Conservation (phyloP, 2,797 vertebrate species). For the Xenopus petersii region DNA sequence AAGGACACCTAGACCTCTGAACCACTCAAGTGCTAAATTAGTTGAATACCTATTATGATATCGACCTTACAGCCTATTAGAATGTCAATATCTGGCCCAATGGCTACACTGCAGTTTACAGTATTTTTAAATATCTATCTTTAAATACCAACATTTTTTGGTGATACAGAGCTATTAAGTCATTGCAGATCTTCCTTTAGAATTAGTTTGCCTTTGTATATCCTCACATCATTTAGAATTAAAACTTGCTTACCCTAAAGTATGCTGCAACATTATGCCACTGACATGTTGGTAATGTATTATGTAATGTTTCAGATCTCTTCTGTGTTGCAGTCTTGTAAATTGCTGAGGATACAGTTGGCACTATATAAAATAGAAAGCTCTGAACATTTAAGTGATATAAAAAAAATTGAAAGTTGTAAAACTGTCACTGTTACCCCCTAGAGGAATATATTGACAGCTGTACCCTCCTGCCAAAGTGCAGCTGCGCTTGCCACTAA, state of each 20-base stretch:
- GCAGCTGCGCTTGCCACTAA: conserved; percentile 47
- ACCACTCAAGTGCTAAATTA: too few species aligned
- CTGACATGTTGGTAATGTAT: conserved; percentile 14
- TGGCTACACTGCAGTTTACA: too few species aligned
- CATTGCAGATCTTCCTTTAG: too few species aligned
- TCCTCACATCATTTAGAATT: not conserved
- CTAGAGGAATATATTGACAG: conserved; percentile 44
- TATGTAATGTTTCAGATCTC: conserved; percentile 33
- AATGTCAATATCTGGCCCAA: too few species aligned
- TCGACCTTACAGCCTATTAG: too few species aligned
- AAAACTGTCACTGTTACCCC: conserved; percentile 46
- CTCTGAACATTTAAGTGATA: conserved; percentile 33
- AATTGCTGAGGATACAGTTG: conserved; percentile 19
- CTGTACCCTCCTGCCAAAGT: conserved; percentile 21
- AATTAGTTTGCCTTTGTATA: not conserved
- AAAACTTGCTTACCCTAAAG: not conserved
- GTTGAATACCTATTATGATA: too few species aligned
- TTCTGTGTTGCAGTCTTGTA: conserved; percentile 31
- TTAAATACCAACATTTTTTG: too few species aligned
- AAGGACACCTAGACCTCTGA: too few species aligned
- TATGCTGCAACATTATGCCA: conserved; percentile 16
- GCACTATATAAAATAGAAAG: conserved; percentile 27
- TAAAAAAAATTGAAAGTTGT: conserved; percentile 28
- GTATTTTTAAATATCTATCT: too few species aligned
- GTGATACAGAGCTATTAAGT: too few species aligned